Base-by-base conservation (phyloP, 2,797 vertebrate genomes). In the Sebastes minor region DNA sequence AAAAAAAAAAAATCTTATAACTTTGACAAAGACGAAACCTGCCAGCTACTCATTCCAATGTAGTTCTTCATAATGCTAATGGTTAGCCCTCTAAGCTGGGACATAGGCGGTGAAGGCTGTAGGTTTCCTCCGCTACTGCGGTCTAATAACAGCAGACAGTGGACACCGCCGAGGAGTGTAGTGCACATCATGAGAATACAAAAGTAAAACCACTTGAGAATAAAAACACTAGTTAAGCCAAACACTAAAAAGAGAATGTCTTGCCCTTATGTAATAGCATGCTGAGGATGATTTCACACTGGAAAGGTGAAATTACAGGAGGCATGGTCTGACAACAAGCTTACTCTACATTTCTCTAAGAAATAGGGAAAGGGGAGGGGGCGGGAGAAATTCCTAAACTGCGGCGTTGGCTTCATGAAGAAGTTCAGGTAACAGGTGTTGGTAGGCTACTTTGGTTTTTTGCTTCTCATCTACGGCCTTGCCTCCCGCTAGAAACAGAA, bases 391-490 rank as follows among this genome's bases (percentile, higher is more conserved):
- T 65, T 71, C 28, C 76, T 86, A 80, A 86, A 87, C 88, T 80
- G 72, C 82, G 81, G 81, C 14, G 56, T 78, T 46, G 55, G 62
- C 74, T 91, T 88, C 79, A 82, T 80, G 61, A 71, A 85, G 87
- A 89, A 87, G 86, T 83, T 90, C 83, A 87, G 79, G 71, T 75
- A 76, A 88, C 80, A 88, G 78, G 73, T 92, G 89, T 91, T 88
- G 63, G 81, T 81, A 85, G 85, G 89, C 92, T 93, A 91, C 81
- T 92, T 88, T 93, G 85, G 87, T 91, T 89, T 87, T 76, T 81
- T 86, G 80, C 71, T 82, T 84, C 77, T 71, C 28, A 22, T 91
- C 78, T 68, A 77, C 71, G 71, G 83, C 89, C 84, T 80, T 57
- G 86, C 87, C 91, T 93, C 91, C 89, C 57, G 49, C 46, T 78